Conservation (phyloP, 2,113 vertebrate species). For the Alethe diademata region DNA sequence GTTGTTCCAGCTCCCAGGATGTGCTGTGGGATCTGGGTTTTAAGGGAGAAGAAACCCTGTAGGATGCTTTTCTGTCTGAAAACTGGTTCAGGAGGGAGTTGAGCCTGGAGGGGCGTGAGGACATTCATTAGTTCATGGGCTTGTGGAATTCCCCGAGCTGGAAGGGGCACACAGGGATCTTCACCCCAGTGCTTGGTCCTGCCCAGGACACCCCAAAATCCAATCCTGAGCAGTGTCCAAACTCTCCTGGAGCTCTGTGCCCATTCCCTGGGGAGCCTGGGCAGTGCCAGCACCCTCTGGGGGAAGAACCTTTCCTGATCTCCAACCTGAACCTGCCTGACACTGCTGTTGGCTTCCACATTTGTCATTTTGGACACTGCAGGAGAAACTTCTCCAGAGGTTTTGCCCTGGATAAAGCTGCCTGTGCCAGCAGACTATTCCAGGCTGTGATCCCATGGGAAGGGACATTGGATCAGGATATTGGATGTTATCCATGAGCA, state of each 20-base stretch:
- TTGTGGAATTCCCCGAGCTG: not conserved
- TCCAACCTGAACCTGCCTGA: fast-evolving
- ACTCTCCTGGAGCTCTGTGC: not conserved
- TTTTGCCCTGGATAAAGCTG: not conserved
- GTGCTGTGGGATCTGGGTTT: not conserved
- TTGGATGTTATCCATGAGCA: fast-evolving
- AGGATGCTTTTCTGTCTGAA: not conserved
- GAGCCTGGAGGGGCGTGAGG: not conserved
- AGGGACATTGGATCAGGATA: fast-evolving
- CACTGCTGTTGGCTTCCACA: not conserved
- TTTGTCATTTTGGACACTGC: not conserved
- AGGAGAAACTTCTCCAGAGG: not conserved
- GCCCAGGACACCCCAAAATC: not conserved
- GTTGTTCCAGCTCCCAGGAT: not conserved
- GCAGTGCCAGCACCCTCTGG: not conserved
- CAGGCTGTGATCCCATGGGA: fast-evolving
- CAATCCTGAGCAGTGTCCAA: not conserved
- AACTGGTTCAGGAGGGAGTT: not conserved
- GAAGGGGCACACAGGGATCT: not conserved
- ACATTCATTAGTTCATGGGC: fast-evolving
- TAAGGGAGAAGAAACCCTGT: not conserved
- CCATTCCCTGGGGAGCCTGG: not conserved
- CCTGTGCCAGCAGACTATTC: not conserved
- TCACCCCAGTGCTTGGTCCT: not conserved
- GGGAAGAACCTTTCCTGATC: fast-evolving